These are phyloP conservation scores for Rhineura floridana DNA, from an alignment of 2,113 vertebrate species.

Conservation along the genomic window DNA sequence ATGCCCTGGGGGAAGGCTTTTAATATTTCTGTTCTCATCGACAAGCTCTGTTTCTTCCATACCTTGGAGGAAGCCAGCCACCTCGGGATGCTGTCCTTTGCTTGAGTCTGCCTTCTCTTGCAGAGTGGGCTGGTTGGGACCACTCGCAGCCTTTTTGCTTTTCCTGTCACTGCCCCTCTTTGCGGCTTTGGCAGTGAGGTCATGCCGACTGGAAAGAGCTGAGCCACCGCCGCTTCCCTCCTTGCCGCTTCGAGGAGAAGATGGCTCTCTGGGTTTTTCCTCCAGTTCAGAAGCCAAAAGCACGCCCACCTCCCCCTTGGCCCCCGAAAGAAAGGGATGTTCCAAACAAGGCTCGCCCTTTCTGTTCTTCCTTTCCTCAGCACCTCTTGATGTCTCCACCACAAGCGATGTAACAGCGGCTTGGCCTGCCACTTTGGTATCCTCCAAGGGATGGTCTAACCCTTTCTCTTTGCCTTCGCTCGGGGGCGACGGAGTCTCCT, in stretches of 20 bases:
- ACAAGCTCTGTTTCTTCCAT: constrained; percentile 40
- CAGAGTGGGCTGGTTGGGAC: constrained; percentile 28
- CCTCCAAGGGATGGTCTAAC: rapidly evolving
- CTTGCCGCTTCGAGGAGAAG: neutral
- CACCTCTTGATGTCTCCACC: rapidly evolving
- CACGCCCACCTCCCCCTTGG: neutral
- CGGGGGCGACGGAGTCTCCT: rapidly evolving
- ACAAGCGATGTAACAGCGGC: constrained; percentile 3
- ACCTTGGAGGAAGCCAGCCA: neutral
- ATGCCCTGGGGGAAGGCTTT: constrained; percentile 45
- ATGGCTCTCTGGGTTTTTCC: neutral
- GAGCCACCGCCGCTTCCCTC: neutral
- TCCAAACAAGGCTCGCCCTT: neutral
- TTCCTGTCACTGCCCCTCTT: constrained; percentile 60
- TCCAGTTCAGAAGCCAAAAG: neutral
- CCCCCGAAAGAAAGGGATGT: neutral
- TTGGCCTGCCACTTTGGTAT: neutral
- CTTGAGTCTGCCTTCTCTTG: constrained; percentile 14
- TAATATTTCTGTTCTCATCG: constrained; percentile 80
- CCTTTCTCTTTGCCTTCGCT: neutral
- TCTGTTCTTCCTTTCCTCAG: rapidly evolving
- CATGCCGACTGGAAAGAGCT: constrained; percentile 14
- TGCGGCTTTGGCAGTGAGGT: constrained; percentile 1
- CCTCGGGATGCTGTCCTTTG: constrained; percentile 11
- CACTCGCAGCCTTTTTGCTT: constrained; percentile 44